Conservation (phyloP, 2,888 invertebrate genomes). For the Hydroisotoma schaefferi region DNA sequence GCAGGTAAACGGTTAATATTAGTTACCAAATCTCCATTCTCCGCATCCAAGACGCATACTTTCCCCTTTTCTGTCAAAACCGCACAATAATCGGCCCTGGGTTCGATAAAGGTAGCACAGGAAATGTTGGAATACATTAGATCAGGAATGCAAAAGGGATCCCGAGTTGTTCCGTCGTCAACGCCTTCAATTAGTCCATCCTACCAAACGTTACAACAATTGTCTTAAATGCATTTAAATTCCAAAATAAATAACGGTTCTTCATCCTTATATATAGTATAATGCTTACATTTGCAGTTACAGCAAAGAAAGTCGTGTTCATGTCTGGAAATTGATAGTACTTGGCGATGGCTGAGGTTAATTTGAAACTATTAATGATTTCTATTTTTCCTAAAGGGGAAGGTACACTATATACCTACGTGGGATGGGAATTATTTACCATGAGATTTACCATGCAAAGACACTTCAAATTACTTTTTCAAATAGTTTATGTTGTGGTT, state of each 20-base stretch:
- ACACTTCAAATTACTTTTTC: not conserved
- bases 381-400: constrained; percentile 12
- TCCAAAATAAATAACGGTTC: too few species aligned
- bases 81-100: constrained; percentile 33
- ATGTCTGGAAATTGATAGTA: constrained; percentile 24
- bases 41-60: constrained; percentile 29
- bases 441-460: not conserved
- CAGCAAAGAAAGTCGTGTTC: constrained; percentile 31
- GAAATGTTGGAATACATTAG: constrained; percentile 31
- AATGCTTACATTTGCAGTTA: constrained; percentile 36
- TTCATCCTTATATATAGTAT: too few species aligned
- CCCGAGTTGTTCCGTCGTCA: constrained; percentile 24
- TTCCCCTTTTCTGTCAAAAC: constrained; percentile 31
- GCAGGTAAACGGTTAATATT: not conserved
- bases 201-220: constrained; percentile 10
- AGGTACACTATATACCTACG: constrained; percentile 18
- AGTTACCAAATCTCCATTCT: constrained; percentile 30
- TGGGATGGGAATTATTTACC: not conserved
- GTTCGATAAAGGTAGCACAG: constrained; percentile 36
- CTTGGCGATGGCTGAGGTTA: constrained; percentile 26
- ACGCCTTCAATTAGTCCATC: constrained; percentile 36
- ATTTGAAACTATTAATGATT: constrained; percentile 25
- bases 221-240: too few species aligned
- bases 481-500: not conserved
- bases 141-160: constrained; percentile 30